phyloP scores from a whole-genome alignment of 2,888 invertebrate genomes.

The Spisula solida region DNA sequence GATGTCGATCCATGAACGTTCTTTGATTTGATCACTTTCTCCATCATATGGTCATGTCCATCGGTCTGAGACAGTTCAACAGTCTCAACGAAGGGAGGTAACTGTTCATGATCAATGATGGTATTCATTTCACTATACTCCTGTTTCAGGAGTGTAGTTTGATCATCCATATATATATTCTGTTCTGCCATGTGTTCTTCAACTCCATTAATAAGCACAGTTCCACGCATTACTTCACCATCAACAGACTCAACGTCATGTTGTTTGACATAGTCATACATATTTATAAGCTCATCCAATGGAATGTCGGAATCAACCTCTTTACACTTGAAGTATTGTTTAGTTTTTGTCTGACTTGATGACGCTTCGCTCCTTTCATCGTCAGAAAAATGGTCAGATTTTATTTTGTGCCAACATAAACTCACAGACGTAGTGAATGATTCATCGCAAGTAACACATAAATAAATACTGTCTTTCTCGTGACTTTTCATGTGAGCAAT shows the following conservation, averaged over 20 bases:
- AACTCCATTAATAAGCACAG: not conserved
- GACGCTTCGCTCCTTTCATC: slow-evolving; percentile 26
- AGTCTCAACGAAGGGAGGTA: not conserved
- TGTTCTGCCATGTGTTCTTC: slow-evolving; percentile 20
- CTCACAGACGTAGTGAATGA: slow-evolving; percentile 9
- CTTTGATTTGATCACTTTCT: slow-evolving; percentile 44
- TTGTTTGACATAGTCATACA: slow-evolving; percentile 44
- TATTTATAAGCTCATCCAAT: slow-evolving; percentile 25
- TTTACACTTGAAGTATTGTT: slow-evolving; percentile 5
- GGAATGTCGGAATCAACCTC: slow-evolving; percentile 24
- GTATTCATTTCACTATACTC: not conserved
- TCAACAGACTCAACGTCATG: not conserved
- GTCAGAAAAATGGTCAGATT: slow-evolving; percentile 38
- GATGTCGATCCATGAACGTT: slow-evolving; percentile 27
- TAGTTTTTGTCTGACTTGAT: not conserved
- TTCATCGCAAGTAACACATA: slow-evolving; percentile 44
- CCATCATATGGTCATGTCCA: slow-evolving; percentile 4
- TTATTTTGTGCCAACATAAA: slow-evolving; percentile 49
- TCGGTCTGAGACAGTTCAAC: slow-evolving; percentile 6
- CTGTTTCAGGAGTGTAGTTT: slow-evolving; percentile 50
- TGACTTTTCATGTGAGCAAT: slow-evolving; percentile 43
- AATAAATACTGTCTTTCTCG: slow-evolving; percentile 42
- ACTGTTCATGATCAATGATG: not conserved
- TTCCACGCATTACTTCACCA: not conserved
- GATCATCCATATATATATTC: slow-evolving; percentile 55